Percentiles rank a stretch among this genome's conserved stretches.
Conservation (phyloP, 2,888 invertebrate species). For the Leuctra nigra region DNA sequence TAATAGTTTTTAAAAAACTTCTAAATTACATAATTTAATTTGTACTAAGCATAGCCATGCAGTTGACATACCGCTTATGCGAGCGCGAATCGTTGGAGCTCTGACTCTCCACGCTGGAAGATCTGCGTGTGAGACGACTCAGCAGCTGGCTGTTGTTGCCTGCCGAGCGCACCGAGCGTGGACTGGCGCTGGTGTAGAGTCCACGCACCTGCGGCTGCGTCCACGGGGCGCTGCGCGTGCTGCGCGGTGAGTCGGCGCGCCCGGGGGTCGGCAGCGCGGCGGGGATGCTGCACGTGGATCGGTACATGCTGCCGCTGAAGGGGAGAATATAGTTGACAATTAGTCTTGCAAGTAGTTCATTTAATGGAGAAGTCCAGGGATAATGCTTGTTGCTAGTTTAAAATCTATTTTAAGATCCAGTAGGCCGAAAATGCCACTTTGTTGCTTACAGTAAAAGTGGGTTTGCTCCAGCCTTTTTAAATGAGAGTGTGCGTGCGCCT, state of each 20-base stretch:
- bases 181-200: conserved; percentile 70
- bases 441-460: too few relatives aligned
- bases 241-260: conserved; percentile 52
- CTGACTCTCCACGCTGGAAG: conserved; percentile 80
- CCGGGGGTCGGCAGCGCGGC: conserved; percentile 35
- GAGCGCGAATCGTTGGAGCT: conserved; percentile 80
- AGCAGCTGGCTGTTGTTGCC: conserved; percentile 34
- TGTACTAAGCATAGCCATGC: not conserved
- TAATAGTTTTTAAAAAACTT: too few relatives aligned
- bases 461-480: too few relatives aligned
- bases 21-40: too few relatives aligned
- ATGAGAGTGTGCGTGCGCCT: too few relatives aligned
- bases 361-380: too few relatives aligned
- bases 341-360: too few relatives aligned
- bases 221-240: conserved; percentile 77
- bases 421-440: too few relatives aligned
- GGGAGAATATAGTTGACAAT: too few relatives aligned
- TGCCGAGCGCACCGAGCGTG: conserved; percentile 73
- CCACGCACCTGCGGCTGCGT: conserved; percentile 67
- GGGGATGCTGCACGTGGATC: conserved; percentile 46
- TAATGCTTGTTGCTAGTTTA: too few relatives aligned
- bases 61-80: conserved; percentile 39
- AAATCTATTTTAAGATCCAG: too few relatives aligned
- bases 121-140: conserved; percentile 39
- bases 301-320: conserved; percentile 40